phyloP scores from a whole-genome alignment of 2,797 vertebrate species.

The Paedocypris micromegethes region DNA sequence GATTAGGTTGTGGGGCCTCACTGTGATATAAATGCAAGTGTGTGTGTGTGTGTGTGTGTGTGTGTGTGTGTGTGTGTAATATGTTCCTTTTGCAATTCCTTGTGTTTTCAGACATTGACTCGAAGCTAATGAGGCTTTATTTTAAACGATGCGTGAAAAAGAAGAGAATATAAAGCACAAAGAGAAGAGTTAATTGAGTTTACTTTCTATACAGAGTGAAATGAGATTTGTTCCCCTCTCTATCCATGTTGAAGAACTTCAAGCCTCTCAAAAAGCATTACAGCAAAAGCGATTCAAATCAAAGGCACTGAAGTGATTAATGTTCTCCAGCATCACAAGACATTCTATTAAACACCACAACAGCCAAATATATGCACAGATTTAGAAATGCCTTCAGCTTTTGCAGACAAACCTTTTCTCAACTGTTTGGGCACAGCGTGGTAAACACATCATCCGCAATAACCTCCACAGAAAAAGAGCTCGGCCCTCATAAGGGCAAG shows the following conservation, averaged over 20 bases:
- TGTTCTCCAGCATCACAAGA: constrained; percentile 52
- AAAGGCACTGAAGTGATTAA: constrained; percentile 56
- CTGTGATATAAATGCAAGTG: no score
- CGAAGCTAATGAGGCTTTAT: constrained; percentile 41
- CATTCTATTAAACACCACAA: constrained; percentile 31
- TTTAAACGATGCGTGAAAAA: constrained; percentile 50
- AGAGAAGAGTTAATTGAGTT: constrained; percentile 50
- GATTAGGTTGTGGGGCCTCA: no score
- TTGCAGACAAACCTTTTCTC: constrained; percentile 6
- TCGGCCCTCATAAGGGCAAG: constrained; percentile 32
- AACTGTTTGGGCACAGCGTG: constrained; percentile 52
- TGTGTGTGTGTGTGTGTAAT: no score
- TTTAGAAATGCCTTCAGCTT: background rate
- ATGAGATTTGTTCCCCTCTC: constrained; percentile 18
- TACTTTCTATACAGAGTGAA: constrained; percentile 44
- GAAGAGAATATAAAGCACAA: constrained; percentile 26
- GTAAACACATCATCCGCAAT: constrained; percentile 64
- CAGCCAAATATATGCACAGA: constrained; percentile 50
- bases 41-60: no score
- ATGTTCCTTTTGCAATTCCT: constrained; percentile 46
- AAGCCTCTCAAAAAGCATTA: constrained; percentile 51
- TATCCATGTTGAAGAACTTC: constrained; percentile 37
- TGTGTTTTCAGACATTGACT: constrained; percentile 42
- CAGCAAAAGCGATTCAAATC: constrained; percentile 52
- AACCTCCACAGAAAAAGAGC: constrained; percentile 52